These are phyloP conservation scores for Neopipo cinnamomea DNA, from an alignment of 2,113 vertebrate genomes.

Conservation along the genomic window DNA sequence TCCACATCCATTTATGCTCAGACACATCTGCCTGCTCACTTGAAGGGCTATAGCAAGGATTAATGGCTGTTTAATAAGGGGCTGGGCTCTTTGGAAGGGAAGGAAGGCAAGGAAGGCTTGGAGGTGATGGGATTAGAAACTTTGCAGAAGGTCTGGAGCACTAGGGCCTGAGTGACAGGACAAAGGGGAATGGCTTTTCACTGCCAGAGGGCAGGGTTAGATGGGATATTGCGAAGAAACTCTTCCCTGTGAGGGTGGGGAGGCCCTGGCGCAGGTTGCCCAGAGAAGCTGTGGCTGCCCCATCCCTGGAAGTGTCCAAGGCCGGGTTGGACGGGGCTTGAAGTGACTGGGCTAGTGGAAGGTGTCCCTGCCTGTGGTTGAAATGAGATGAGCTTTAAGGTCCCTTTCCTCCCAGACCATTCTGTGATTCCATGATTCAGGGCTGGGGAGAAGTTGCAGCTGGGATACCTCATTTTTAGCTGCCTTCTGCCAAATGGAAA, in stretches of 20 bases:
- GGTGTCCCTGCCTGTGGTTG: background rate
- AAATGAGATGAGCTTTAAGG: background rate
- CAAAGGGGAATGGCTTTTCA: background rate
- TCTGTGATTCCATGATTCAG: background rate
- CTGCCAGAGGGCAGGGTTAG: background rate
- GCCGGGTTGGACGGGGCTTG: rapidly evolving
- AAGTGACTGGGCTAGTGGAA: background rate
- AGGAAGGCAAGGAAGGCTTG: rapidly evolving
- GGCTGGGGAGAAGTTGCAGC: background rate
- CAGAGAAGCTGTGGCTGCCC: background rate
- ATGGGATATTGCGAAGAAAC: background rate
- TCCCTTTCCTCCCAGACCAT: background rate
- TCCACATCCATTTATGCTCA: rapidly evolving
- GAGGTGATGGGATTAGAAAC: background rate
- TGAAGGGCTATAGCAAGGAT: background rate
- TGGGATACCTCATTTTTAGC: background rate
- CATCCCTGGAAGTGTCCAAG: background rate
- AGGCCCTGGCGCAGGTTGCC: background rate
- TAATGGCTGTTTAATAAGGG: background rate
- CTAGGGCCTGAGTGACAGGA: background rate
- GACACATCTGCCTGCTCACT: background rate
- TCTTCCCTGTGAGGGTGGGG: rapidly evolving
- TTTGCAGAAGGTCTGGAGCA: background rate
- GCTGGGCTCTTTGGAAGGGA: background rate
- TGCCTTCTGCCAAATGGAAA: background rate